These are phyloP conservation scores for Coreoperca whiteheadi DNA, from an alignment of 2,113 vertebrate species.

Conservation along the genomic window DNA sequence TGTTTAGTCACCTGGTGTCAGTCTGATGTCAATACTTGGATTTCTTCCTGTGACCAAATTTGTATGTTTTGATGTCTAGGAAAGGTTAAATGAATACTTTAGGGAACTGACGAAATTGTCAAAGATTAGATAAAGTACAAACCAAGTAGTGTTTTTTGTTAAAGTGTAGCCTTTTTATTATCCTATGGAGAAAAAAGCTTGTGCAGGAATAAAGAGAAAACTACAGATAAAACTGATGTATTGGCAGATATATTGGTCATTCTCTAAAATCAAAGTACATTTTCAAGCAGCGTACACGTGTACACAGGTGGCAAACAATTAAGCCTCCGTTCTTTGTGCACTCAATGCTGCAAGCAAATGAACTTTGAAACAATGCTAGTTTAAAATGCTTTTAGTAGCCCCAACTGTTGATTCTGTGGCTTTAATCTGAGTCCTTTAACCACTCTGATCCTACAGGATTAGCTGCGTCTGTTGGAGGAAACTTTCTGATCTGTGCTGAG, in stretches of 20 bases:
- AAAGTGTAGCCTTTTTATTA: neutral
- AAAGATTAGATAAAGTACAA: neutral
- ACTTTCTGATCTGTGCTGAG: slow-evolving; percentile 37
- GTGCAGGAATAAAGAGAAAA: neutral
- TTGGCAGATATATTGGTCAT: neutral
- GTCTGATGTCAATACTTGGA: neutral
- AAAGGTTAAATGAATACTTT: neutral
- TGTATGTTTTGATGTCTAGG: neutral
- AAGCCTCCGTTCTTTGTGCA: neutral
- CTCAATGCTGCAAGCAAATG: neutral
- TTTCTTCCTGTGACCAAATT: neutral
- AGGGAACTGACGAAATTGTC: neutral
- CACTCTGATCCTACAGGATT: neutral
- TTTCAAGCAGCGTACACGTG: neutral
- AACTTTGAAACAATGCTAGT: neutral
- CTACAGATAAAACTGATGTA: neutral
- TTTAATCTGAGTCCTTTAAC: neutral
- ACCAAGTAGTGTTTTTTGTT: neutral
- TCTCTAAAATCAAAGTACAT: neutral
- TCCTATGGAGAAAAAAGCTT: neutral
- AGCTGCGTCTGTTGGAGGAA: neutral
- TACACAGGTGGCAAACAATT: neutral
- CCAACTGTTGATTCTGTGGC: slow-evolving; percentile 2
- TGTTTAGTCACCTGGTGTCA: slow-evolving; percentile 11
- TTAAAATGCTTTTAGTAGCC: neutral